Conservation (phyloP, 1,140 invertebrate species). For the Pseudomyrmex sp. region DNA sequence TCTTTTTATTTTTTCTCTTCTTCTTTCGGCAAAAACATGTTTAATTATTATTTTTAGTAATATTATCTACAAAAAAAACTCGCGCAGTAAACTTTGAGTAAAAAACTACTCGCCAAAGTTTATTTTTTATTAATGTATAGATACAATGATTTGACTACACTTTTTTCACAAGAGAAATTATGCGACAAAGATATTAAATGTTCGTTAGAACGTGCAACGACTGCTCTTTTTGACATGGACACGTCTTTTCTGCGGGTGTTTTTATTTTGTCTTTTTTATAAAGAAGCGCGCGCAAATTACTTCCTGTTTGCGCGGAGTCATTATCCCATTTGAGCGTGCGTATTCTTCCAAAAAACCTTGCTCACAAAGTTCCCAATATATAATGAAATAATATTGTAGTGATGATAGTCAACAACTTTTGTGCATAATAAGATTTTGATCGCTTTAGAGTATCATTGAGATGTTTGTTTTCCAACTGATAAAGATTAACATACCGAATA, state of each 20-base stretch:
- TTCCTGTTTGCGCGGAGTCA: constrained; percentile 24
- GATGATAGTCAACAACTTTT: not conserved
- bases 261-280: not conserved
- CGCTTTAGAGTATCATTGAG: not conserved
- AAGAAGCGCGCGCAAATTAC: not conserved
- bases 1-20: not conserved
- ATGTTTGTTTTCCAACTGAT: not conserved
- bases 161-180: constrained; percentile 9
- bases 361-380: not conserved
- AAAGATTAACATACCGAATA: constrained; percentile 55
- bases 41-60: constrained; percentile 49
- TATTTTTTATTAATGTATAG: constrained; percentile 4
- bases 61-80: constrained; percentile 1
- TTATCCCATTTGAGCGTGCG: not conserved
- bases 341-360: not conserved
- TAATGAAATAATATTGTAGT: not conserved
- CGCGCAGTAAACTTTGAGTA: not conserved
- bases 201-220: not conserved
- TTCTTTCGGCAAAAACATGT: constrained; percentile 36
- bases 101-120: not conserved
- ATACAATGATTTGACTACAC: not conserved
- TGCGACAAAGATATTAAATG: constrained; percentile 8
- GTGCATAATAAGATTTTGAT: not conserved
- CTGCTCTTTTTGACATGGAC: not conserved
- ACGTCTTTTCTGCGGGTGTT: not conserved